Evolutionary conservation across 2,113 vertebrate species (phyloP).

Genomic region (Isurus oxyrinchus): DNA sequence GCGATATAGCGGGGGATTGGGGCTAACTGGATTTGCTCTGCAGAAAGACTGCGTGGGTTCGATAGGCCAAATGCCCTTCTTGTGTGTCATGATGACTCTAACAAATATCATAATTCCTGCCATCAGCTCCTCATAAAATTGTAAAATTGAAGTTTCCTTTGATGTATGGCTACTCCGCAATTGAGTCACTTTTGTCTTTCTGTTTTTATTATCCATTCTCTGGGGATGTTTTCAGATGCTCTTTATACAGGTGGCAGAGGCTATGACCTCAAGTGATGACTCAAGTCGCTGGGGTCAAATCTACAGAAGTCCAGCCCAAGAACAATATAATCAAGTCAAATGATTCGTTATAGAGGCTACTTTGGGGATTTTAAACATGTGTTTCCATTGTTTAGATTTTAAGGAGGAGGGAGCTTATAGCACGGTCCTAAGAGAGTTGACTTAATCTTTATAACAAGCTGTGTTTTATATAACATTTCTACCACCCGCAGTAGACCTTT

Average conservation of each 20-base stretch:
- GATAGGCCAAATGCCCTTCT: not conserved
- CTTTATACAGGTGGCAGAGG: not conserved
- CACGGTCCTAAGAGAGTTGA: slow-evolving; percentile 27
- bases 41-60: not conserved
- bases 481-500: slow-evolving; percentile 16
- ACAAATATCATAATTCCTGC: not conserved
- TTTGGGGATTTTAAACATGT: slow-evolving; percentile 31
- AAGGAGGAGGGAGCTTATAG: slow-evolving; percentile 16
- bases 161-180: not conserved
- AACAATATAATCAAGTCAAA: slow-evolving; percentile 35
- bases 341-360: slow-evolving; percentile 11
- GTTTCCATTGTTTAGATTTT: slow-evolving; percentile 32
- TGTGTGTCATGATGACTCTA: not conserved
- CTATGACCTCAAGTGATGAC: not conserved
- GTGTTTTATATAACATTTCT: slow-evolving; percentile 32
- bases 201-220: not conserved
- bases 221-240: not conserved
- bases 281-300: slow-evolving; percentile 23
- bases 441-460: slow-evolving; percentile 33
- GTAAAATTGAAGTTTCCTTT: not conserved
- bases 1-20: not conserved
- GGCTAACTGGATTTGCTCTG: not conserved
- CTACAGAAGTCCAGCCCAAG: slow-evolving; percentile 18
- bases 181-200: not conserved
- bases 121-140: not conserved